These are phyloP conservation scores for Drosophila testacea DNA, from an alignment of 2,888 invertebrate genomes.

Conservation along the genomic window DNA sequence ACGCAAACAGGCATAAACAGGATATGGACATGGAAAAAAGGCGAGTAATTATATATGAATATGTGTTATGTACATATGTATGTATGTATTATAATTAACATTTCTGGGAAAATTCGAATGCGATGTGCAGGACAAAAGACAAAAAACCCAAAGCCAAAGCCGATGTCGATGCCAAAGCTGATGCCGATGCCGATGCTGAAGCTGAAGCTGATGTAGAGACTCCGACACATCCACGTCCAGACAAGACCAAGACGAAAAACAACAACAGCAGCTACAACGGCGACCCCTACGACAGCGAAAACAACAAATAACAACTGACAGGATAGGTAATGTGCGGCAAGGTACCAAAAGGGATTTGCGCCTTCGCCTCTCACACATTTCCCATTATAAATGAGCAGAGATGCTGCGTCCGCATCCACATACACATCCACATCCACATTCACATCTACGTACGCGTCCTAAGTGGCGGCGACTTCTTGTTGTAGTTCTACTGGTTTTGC, in stretches of 20 bases:
- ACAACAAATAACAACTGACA: slow-evolving; percentile 50
- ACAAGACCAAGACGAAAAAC: slow-evolving; percentile 60
- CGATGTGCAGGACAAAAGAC: slow-evolving; percentile 79
- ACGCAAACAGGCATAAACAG: slow-evolving; percentile 66
- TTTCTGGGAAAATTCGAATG: slow-evolving; percentile 83
- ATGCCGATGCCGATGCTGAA: slow-evolving; percentile 17
- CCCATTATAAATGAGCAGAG: slow-evolving; percentile 76
- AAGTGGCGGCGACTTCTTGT: slow-evolving; percentile 59
- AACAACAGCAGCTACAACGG: slow-evolving; percentile 37
- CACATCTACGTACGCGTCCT: slow-evolving; percentile 30
- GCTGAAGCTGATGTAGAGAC: slow-evolving; percentile 25
- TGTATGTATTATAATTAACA: slow-evolving; percentile 82
- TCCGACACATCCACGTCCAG: slow-evolving; percentile 50
- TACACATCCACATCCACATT: slow-evolving; percentile 16
- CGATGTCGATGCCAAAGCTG: slow-evolving; percentile 24
- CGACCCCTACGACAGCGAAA: slow-evolving; percentile 56
- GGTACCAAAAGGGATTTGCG: slow-evolving; percentile 74
- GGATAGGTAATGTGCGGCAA: slow-evolving; percentile 53
- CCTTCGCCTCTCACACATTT: slow-evolving; percentile 75
- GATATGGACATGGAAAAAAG: slow-evolving; percentile 69
- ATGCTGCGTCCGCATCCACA: slow-evolving; percentile 26
- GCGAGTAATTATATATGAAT: slow-evolving; percentile 76
- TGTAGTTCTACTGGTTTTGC: slow-evolving; percentile 81
- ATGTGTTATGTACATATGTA: slow-evolving; percentile 60
- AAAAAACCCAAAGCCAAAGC: slow-evolving; percentile 36